phyloP scores from a whole-genome alignment of 1,140 invertebrate species.

The Hestina assimilis region DNA sequence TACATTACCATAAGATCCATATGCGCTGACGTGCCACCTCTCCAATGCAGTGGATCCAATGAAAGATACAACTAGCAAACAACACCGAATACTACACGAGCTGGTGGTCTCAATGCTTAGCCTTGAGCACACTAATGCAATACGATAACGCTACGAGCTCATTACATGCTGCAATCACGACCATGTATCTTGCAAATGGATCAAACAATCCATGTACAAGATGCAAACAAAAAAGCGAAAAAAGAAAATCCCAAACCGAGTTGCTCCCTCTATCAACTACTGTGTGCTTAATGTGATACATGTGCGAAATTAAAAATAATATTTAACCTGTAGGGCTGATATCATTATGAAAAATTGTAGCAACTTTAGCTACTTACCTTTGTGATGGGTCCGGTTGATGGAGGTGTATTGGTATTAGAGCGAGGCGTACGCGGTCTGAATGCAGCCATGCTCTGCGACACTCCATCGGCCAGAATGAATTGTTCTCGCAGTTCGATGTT shows the following conservation, averaged over 20 bases:
- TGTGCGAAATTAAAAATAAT: slow-evolving; percentile 66
- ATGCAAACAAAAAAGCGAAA: slow-evolving; percentile 64
- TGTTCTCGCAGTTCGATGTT: slow-evolving; percentile 99
- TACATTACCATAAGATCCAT: slow-evolving; percentile 73
- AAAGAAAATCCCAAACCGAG: slow-evolving; percentile 69
- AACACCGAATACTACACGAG: slow-evolving; percentile 77
- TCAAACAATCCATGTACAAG: slow-evolving; percentile 67
- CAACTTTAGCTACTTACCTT: slow-evolving; percentile 85
- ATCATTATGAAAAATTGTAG: slow-evolving; percentile 39
- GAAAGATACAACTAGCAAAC: slow-evolving; percentile 64
- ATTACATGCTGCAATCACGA: slow-evolving; percentile 70
- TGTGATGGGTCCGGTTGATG: slow-evolving; percentile 91
- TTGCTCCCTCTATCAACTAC: slow-evolving; percentile 75
- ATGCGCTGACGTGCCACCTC: slow-evolving; percentile 73
- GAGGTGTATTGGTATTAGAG: slow-evolving; percentile 85
- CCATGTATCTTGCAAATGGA: slow-evolving; percentile 68
- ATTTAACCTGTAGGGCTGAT: slow-evolving; percentile 60
- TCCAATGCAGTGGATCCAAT: slow-evolving; percentile 74
- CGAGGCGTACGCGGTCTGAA: slow-evolving; percentile 94
- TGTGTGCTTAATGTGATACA: slow-evolving; percentile 66
- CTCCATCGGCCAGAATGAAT: slow-evolving; percentile 98
- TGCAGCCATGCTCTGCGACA: slow-evolving; percentile 97
- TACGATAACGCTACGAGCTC: slow-evolving; percentile 75
- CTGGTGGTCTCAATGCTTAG: slow-evolving; percentile 71
- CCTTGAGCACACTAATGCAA: slow-evolving; percentile 73